phyloP scores from a whole-genome alignment of 2,113 vertebrate species.

The Montifringilla adamsi region DNA sequence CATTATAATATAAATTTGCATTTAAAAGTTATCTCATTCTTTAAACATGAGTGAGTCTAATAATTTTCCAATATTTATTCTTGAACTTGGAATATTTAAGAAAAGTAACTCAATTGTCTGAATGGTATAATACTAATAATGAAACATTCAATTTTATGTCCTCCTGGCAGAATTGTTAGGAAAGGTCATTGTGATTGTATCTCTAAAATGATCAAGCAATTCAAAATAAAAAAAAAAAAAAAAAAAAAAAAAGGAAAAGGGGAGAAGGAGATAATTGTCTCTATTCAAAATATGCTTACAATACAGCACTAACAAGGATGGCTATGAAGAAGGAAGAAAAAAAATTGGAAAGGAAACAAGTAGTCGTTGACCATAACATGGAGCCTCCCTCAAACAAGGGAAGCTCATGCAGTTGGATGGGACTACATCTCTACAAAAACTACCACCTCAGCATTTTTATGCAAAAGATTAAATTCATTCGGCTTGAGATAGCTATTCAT shows the following conservation, averaged over 20 bases:
- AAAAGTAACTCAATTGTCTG: neutral
- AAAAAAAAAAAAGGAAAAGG: neutral
- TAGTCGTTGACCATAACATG: neutral
- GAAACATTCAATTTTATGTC: neutral
- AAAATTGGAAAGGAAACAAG: neutral
- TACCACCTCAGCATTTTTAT: neutral
- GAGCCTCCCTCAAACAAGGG: neutral
- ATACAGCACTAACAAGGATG: neutral
- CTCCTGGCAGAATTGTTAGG: neutral
- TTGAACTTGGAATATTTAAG: neutral
- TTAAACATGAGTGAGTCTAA: constrained; percentile 1
- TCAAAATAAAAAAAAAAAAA: neutral
- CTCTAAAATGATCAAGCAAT: neutral
- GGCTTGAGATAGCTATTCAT: neutral
- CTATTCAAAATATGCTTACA: neutral
- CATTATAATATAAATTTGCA: constrained; percentile 25
- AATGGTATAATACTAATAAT: neutral
- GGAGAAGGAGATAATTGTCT: neutral
- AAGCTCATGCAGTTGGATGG: neutral
- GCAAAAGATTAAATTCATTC: neutral
- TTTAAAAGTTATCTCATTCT: constrained; percentile 29
- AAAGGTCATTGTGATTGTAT: neutral
- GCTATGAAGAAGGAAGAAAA: neutral
- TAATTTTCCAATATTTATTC: constrained; percentile 16
- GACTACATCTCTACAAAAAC: neutral